Conservation (phyloP, 2,797 vertebrate genomes). For the Cirrhinus molitorella region DNA sequence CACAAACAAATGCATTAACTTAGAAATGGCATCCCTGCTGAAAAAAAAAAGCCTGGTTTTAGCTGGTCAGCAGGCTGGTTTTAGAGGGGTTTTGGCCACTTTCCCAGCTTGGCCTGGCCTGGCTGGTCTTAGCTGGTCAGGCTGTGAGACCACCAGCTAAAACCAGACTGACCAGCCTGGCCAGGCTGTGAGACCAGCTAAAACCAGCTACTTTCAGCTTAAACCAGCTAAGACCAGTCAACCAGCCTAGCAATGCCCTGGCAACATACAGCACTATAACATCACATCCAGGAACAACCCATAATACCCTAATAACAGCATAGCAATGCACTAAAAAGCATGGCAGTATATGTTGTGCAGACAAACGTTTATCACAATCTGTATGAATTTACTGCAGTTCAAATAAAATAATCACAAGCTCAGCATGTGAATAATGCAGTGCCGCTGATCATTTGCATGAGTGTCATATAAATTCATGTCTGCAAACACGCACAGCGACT, state of each 20-base stretch:
- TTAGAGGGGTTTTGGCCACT: no score
- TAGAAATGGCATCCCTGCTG: no score
- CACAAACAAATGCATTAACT: no score
- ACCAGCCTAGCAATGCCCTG: not conserved
- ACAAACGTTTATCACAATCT: not conserved
- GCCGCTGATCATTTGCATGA: conserved; percentile 65
- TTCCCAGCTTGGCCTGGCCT: no score
- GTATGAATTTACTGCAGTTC: not conserved
- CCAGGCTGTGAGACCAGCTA: no score
- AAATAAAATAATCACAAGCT: conserved; percentile 7
- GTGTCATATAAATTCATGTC: conserved; percentile 44
- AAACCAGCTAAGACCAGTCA: no score
- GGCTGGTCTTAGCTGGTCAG: no score
- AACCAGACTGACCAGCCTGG: no score
- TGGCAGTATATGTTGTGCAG: not conserved
- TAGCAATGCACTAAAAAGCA: not conserved
- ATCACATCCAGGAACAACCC: not conserved
- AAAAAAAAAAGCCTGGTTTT: no score
- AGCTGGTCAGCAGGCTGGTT: no score
- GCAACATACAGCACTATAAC: not conserved
- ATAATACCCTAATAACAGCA: not conserved
- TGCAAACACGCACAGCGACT: conserved; percentile 10
- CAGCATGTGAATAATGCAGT: not conserved
- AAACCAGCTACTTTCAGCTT: no score
- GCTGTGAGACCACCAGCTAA: no score